These are phyloP conservation scores for Melipona beecheii DNA, from an alignment of 2,888 invertebrate genomes.

Conservation along the genomic window DNA sequence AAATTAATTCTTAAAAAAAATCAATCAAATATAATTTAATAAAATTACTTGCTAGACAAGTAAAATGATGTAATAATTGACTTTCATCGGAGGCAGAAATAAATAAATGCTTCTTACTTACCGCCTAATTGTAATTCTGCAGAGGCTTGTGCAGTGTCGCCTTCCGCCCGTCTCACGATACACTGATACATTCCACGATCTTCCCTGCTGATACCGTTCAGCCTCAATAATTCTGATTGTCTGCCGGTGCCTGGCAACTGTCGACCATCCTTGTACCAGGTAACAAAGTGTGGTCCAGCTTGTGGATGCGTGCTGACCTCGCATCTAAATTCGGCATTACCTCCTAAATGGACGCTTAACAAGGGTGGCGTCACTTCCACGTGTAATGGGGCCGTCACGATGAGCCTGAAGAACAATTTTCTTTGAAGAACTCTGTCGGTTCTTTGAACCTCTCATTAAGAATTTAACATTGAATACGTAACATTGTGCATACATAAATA, in stretches of 20 bases:
- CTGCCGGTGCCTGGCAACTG: slow-evolving; percentile 88
- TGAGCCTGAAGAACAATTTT: slow-evolving; percentile 81
- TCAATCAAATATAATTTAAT: no score
- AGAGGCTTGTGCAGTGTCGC: slow-evolving; percentile 91
- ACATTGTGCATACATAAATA: no score
- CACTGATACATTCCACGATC: slow-evolving; percentile 92
- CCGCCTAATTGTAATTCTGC: slow-evolving; percentile 90
- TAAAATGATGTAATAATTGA: no score
- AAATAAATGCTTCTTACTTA: slow-evolving; percentile 83
- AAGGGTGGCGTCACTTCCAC: slow-evolving; percentile 88
- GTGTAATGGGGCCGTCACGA: slow-evolving; percentile 88
- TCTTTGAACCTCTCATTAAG: background rate
- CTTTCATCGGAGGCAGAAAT: background rate
- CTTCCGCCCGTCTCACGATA: slow-evolving; percentile 89
- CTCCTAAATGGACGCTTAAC: slow-evolving; percentile 90
- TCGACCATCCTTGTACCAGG: slow-evolving; percentile 89
- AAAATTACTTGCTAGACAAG: no score
- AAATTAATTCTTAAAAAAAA: no score
- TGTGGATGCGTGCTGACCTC: slow-evolving; percentile 83
- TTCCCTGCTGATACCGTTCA: slow-evolving; percentile 89
- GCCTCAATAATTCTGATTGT: slow-evolving; percentile 87
- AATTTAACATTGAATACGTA: background rate
- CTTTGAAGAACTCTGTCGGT: background rate
- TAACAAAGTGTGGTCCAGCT: slow-evolving; percentile 86
- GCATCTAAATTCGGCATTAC: slow-evolving; percentile 89